A percentile compares a stretch with the other conserved stretches of the same genome.
Evolutionary conservation across 2,888 invertebrate species (phyloP).

Genomic region (Hedychridium roseum): DNA sequence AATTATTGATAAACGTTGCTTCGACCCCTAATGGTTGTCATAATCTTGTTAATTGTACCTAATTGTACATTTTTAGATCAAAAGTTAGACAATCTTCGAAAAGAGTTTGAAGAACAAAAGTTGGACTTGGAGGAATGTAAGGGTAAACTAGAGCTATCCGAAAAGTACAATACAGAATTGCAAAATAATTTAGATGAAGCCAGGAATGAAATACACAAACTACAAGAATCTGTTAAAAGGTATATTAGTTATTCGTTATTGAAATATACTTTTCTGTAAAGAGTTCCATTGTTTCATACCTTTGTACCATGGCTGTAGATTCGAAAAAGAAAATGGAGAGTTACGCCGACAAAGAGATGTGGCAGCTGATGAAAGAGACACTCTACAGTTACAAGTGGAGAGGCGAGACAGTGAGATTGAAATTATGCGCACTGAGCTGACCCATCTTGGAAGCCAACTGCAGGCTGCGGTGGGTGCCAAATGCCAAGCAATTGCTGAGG

Average conservation of each 20-base stretch:
- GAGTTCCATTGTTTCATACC: not conserved
- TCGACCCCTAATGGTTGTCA: not conserved
- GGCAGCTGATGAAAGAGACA: constrained; percentile 79
- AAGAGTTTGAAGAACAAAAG: constrained; percentile 68
- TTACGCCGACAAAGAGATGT: constrained; percentile 76
- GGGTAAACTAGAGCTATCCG: constrained; percentile 70
- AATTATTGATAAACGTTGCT: constrained; percentile 3
- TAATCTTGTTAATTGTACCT: constrained; percentile 5
- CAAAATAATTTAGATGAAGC: constrained; percentile 72
- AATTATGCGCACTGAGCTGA: constrained; percentile 74
- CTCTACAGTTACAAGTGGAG: constrained; percentile 75
- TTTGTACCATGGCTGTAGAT: constrained; percentile 46
- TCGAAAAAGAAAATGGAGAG: constrained; percentile 73
- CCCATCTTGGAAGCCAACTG: constrained; percentile 76
- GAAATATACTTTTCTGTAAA: constrained; percentile 3
- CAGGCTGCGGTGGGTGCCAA: constrained; percentile 80
- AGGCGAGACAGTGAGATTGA: constrained; percentile 78
- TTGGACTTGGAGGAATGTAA: constrained; percentile 72
- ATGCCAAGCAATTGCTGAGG: constrained; percentile 81
- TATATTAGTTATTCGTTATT: constrained; percentile 32
- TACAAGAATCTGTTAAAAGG: constrained; percentile 71
- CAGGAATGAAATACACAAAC: constrained; percentile 71
- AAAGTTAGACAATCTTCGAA: constrained; percentile 67
- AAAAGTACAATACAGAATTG: constrained; percentile 72
- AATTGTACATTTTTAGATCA: constrained; percentile 65